Evolutionary conservation across 2,113 vertebrate genomes (phyloP).

Genomic region (Poicephalus meyeri): DNA sequence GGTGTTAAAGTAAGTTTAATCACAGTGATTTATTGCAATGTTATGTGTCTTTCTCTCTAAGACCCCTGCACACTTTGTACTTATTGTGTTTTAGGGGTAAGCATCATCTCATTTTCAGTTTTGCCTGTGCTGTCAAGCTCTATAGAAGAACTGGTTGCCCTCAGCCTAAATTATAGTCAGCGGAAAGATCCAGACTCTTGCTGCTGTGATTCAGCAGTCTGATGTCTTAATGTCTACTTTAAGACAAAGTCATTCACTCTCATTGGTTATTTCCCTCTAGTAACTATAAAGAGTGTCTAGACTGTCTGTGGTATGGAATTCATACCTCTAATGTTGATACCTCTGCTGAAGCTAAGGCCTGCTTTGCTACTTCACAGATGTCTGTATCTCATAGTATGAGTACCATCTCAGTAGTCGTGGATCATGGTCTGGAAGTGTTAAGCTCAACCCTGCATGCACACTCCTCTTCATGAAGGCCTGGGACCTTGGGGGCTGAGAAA

Average conservation of each 20-base stretch:
- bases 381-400: neutral
- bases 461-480: neutral
- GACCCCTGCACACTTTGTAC: neutral
- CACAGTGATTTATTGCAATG: neutral
- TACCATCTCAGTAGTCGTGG: neutral
- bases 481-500: neutral
- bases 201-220: neutral
- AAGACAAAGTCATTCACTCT: neutral
- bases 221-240: neutral
- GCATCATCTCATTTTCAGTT: neutral
- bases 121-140: neutral
- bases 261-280: neutral
- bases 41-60: neutral
- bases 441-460: accelerated
- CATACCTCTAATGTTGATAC: accelerated
- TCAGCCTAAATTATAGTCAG: neutral
- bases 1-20: neutral
- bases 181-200: neutral
- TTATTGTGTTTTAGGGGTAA: neutral
- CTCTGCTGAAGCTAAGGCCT: neutral
- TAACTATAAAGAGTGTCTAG: neutral
- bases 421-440: accelerated
- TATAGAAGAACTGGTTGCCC: neutral
- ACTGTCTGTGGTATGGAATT: neutral
- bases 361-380: neutral